These are phyloP conservation scores for Spondyliosoma cantharus DNA, from an alignment of 2,797 vertebrate species.

Conservation along the genomic window DNA sequence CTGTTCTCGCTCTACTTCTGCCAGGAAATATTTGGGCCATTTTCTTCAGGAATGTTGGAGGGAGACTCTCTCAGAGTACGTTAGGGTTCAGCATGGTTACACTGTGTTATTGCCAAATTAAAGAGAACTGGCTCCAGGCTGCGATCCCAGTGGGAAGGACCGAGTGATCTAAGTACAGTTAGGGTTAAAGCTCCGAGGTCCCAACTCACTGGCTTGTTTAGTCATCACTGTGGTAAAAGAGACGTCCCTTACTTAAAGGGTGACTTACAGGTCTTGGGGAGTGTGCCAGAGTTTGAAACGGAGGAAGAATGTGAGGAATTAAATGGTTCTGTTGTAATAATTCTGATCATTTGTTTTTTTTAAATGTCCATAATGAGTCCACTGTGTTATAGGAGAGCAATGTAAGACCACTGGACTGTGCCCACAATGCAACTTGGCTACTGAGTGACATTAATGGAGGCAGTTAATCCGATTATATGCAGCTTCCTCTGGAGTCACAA, in stretches of 20 bases:
- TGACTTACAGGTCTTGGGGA: too few relatives aligned
- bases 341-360: too few relatives aligned
- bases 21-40: constrained; percentile 51
- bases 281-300: too few relatives aligned
- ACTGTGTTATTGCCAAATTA: constrained; percentile 39
- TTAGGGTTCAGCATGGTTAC: constrained; percentile 33
- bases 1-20: constrained; percentile 12
- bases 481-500: too few relatives aligned
- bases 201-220: neutral
- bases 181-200: constrained; percentile 6
- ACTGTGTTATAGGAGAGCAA: too few relatives aligned
- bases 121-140: constrained; percentile 37
- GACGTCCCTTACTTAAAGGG: neutral
- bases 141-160: neutral
- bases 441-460: too few relatives aligned
- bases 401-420: too few relatives aligned
- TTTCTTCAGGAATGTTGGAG: constrained; percentile 64
- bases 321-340: too few relatives aligned
- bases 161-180: neutral
- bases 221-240: neutral
- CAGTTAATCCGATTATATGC: too few relatives aligned
- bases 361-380: too few relatives aligned
- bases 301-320: too few relatives aligned
- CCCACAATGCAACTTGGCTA: too few relatives aligned
- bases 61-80: constrained; percentile 13